Conservation (phyloP, 1,140 invertebrate species). For the Solen grandis region DNA sequence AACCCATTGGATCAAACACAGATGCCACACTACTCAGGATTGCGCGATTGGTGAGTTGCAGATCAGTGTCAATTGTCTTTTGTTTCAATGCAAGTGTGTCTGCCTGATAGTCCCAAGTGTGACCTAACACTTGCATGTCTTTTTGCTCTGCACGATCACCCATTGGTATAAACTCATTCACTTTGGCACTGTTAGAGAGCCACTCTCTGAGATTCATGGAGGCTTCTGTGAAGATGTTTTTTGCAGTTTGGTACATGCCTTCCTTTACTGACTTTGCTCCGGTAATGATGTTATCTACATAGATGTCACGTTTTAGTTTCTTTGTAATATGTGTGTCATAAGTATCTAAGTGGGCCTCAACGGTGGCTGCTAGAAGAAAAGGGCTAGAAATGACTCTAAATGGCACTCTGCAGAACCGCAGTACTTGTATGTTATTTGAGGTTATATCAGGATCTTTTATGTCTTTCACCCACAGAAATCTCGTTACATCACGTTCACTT, state of each 20-base stretch:
- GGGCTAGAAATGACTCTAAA: constrained; percentile 2
- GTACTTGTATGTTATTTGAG: background rate
- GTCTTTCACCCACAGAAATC: constrained; percentile 14
- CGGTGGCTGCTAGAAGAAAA: constrained; percentile 2
- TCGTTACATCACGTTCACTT: background rate
- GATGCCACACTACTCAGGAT: constrained; percentile 21
- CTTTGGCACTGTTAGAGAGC: background rate
- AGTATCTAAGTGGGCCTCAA: background rate
- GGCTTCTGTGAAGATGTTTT: constrained; percentile 10
- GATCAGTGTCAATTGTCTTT: background rate
- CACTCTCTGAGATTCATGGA: constrained; percentile 15
- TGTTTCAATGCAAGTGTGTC: background rate
- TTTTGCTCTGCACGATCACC: background rate
- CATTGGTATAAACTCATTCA: background rate
- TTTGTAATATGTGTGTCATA: background rate
- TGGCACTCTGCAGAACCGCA: constrained; percentile 3
- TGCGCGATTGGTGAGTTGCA: constrained; percentile 23
- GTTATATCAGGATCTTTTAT: background rate
- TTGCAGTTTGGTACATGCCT: background rate
- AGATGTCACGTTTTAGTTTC: constrained; percentile 1
- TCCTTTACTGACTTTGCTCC: background rate
- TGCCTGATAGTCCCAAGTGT: background rate
- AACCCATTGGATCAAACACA: constrained; percentile 16
- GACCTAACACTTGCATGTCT: background rate
- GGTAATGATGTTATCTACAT: constrained; percentile 11